phyloP scores from a whole-genome alignment of 2,797 vertebrate species.

The Melanotaenia maccullochi region DNA sequence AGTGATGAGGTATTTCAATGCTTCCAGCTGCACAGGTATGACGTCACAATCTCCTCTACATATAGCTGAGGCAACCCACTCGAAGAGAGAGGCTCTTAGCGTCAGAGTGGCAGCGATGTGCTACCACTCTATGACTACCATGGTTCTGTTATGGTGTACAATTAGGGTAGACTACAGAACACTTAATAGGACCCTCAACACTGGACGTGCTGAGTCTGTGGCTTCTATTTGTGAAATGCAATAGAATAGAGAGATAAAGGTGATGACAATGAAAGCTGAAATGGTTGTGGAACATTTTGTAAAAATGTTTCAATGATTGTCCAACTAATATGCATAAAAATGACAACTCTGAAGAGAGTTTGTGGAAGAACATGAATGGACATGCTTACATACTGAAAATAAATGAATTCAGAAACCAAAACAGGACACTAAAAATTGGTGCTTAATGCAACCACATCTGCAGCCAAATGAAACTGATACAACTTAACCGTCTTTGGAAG shows the following conservation, averaged over 20 bases:
- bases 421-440: background rate
- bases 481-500: background rate
- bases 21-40: slow-evolving; percentile 53
- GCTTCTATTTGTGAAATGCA: slow-evolving; percentile 11
- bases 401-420: slow-evolving; percentile 43
- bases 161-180: slow-evolving; percentile 9
- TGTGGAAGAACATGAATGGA: background rate
- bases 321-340: background rate
- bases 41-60: slow-evolving; percentile 49
- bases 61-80: slow-evolving; percentile 58
- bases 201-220: slow-evolving; percentile 17
- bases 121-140: slow-evolving; percentile 25
- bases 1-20: slow-evolving; percentile 47
- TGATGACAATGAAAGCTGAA: background rate
- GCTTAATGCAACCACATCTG: background rate
- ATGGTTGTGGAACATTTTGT: background rate
- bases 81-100: slow-evolving; percentile 56
- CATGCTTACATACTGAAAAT: background rate
- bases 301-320: background rate
- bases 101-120: slow-evolving; percentile 47
- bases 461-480: slow-evolving; percentile 1
- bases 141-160: slow-evolving; percentile 29
- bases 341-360: background rate
- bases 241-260: background rate
- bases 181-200: slow-evolving; percentile 18